Conservation (phyloP, 1,140 invertebrate species). For the Cyclina sinensis region DNA sequence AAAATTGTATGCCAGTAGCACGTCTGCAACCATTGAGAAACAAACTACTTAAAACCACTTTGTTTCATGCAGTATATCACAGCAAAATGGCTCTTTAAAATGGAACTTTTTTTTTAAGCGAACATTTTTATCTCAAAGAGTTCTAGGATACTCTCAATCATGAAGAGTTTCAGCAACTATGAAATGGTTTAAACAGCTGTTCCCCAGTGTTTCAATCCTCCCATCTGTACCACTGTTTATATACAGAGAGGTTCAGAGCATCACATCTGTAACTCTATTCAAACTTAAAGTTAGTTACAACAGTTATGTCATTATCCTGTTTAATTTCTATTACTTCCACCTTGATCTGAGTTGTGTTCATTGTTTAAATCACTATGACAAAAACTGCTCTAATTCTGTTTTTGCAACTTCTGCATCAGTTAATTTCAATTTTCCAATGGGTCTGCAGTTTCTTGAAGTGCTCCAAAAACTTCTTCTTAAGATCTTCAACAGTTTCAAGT, state of each 20-base stretch:
- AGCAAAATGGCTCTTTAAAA: too few species aligned
- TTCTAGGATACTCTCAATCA: slow-evolving; percentile 6
- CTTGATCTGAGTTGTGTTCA: slow-evolving; percentile 25
- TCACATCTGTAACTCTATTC: too few species aligned
- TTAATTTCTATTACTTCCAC: slow-evolving; percentile 39
- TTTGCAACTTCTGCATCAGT: slow-evolving; percentile 4
- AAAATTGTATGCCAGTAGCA: too few species aligned
- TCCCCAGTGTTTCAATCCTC: slow-evolving; percentile 21
- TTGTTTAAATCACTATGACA: not conserved
- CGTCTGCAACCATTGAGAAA: too few species aligned
- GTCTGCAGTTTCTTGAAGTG: not conserved
- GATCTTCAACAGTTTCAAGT: slow-evolving; percentile 37
- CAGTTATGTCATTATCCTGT: slow-evolving; percentile 31
- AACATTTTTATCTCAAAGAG: too few species aligned
- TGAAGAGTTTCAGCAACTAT: slow-evolving; percentile 14
- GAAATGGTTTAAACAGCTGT: slow-evolving; percentile 15
- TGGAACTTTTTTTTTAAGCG: too few species aligned
- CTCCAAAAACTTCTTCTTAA: slow-evolving; percentile 47
- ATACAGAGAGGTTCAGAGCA: not conserved
- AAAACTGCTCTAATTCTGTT: slow-evolving; percentile 14
- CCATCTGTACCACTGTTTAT: too few species aligned
- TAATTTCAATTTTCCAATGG: not conserved
- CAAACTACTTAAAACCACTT: too few species aligned
- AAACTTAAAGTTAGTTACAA: too few species aligned
- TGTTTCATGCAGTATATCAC: too few species aligned